Percentiles rank a stretch among this genome's conserved stretches.
Conservation (phyloP, 92 coral and sea anemone species). For the Porites divaricata region DNA sequence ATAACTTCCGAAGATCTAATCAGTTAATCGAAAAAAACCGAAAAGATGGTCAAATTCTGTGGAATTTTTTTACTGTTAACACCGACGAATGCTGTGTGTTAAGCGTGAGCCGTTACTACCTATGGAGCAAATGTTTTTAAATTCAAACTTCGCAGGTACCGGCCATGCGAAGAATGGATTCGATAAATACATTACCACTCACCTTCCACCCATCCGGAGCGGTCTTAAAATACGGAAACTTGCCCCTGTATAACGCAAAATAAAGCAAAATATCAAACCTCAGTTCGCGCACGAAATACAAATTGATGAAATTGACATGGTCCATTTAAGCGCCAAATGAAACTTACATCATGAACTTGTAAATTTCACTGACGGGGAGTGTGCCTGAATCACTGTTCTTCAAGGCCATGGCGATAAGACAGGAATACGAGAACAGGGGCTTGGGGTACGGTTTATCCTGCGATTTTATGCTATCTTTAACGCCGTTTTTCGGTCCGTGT, state of each 20-base stretch:
- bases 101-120: slow-evolving; percentile 81
- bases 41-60: background rate
- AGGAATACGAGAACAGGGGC: slow-evolving; percentile 97
- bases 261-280: slow-evolving; percentile 34
- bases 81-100: slow-evolving; percentile 1
- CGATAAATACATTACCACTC: slow-evolving; percentile 60
- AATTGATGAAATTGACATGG: slow-evolving; percentile 14
- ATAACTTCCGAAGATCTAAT: slow-evolving; percentile 29
- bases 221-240: slow-evolving; percentile 99
- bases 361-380: slow-evolving; percentile 99
- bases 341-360: slow-evolving; percentile 99
- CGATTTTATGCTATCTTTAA: slow-evolving; percentile 84
- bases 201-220: slow-evolving; percentile 99
- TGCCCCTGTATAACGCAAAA: slow-evolving; percentile 81
- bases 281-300: slow-evolving; percentile 1
- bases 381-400: slow-evolving; percentile 98
- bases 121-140: slow-evolving; percentile 75
- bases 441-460: slow-evolving; percentile 95
- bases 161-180: slow-evolving; percentile 59
- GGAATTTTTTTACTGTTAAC: background rate
- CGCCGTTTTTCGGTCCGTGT: slow-evolving; percentile 73
- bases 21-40: background rate
- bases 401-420: slow-evolving; percentile 98
- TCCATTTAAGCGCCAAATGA: slow-evolving; percentile 49
- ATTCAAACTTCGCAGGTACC: slow-evolving; percentile 81